A percentile compares a stretch with the other conserved stretches of the same genome.
Evolutionary conservation across 2,797 vertebrate genomes (phyloP).

Genomic region (Oreochromis mossambicus): DNA sequence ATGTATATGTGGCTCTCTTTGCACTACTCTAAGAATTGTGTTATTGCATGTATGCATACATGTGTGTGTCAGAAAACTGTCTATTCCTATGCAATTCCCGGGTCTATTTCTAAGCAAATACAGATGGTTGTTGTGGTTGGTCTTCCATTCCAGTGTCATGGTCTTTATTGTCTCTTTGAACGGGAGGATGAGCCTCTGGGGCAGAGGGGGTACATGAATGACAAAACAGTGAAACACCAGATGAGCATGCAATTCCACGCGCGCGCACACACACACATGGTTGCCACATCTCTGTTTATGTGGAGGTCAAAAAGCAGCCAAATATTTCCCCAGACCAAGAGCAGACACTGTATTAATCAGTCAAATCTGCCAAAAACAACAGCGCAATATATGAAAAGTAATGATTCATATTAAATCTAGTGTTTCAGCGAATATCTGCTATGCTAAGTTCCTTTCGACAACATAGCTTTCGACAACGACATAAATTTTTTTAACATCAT

Average conservation of each 20-base stretch:
- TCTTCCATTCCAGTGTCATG: constrained; percentile 37
- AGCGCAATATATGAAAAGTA: neutral
- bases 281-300: constrained; percentile 25
- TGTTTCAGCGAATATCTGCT: neutral
- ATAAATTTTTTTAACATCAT: constrained; percentile 84
- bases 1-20: neutral
- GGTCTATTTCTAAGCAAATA: constrained; percentile 48
- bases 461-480: neutral
- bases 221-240: constrained; percentile 38
- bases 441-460: neutral
- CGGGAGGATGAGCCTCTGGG: constrained; percentile 34
- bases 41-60: constrained; percentile 2
- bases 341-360: constrained; percentile 25
- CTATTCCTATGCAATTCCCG: constrained; percentile 25
- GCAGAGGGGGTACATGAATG: constrained; percentile 25
- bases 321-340: constrained; percentile 8
- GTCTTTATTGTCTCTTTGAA: constrained; percentile 51
- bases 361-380: constrained; percentile 29
- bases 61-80: constrained; percentile 23
- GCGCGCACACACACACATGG: neutral
- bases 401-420: constrained; percentile 2
- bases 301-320: constrained; percentile 24
- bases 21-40: neutral
- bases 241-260: neutral
- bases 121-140: constrained; percentile 62